phyloP scores from a whole-genome alignment of 2,888 invertebrate species.

The Drosophila setosimentum region DNA sequence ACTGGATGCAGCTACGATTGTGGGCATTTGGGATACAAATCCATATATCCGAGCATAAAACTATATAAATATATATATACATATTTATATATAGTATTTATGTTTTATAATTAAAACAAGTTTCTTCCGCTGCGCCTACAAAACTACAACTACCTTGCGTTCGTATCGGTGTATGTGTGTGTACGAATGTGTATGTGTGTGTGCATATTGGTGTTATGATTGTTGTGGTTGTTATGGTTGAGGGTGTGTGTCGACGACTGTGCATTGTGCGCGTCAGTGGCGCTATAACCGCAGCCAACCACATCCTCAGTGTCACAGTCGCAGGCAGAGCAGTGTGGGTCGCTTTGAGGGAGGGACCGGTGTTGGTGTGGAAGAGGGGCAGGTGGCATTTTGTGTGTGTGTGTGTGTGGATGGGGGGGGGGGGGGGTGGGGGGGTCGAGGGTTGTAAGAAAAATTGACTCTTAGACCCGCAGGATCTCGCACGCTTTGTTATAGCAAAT shows the following conservation, averaged over 20 bases:
- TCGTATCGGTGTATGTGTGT: constrained; percentile 20
- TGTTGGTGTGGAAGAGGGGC: not conserved
- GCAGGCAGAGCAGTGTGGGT: constrained; percentile 21
- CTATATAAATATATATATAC: not conserved
- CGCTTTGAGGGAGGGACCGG: constrained; percentile 1
- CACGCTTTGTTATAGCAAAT: constrained; percentile 99
- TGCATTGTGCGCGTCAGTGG: constrained; percentile 19
- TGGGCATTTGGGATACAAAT: constrained; percentile 20
- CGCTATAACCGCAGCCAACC: constrained; percentile 5
- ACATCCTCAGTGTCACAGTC: constrained; percentile 23
- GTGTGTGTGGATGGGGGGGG: too few species aligned
- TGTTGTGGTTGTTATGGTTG: not conserved
- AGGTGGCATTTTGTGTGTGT: constrained; percentile 7
- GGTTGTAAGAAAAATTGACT: constrained; percentile 53
- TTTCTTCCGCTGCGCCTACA: constrained; percentile 42
- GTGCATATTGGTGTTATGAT: not conserved
- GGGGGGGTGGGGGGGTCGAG: constrained; percentile 2
- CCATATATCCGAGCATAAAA: constrained; percentile 11
- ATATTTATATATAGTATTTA: constrained; percentile 15
- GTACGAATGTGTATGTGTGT: not conserved
- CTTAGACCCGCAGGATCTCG: constrained; percentile 97
- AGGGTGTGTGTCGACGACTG: constrained; percentile 9
- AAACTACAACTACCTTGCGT: constrained; percentile 57
- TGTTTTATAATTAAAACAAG: constrained; percentile 28
- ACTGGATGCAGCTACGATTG: constrained; percentile 5